These are phyloP conservation scores for Meloidogyne floridensis DNA, from an alignment of 1,140 invertebrate species.

Conservation along the genomic window DNA sequence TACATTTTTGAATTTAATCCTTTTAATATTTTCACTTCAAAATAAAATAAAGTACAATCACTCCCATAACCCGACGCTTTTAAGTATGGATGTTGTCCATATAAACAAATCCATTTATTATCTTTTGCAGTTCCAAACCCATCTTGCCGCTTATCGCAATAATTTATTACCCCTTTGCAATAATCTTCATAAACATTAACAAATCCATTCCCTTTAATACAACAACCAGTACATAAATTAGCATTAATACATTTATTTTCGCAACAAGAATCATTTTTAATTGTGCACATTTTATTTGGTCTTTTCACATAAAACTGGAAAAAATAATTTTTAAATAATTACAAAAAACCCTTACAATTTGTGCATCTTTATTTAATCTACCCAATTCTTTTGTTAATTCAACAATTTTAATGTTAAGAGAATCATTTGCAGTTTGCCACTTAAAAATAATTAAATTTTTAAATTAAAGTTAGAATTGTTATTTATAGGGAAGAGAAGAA, in stretches of 20 bases:
- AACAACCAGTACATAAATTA: neutral
- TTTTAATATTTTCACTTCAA: neutral
- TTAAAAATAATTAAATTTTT: neutral
- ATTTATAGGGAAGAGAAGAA: no score
- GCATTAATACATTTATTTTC: neutral
- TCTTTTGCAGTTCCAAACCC: no score
- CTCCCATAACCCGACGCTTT: neutral
- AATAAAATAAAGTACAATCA: neutral
- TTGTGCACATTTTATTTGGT: neutral
- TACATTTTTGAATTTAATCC: no score
- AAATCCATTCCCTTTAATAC: neutral
- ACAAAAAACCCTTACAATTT: neutral
- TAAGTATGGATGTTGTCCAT: neutral
- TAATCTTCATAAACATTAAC: neutral
- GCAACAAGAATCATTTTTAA: neutral
- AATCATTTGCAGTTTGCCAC: neutral
- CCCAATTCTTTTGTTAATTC: neutral
- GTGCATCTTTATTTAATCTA: neutral
- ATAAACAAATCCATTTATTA: neutral
- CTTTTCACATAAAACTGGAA: neutral
- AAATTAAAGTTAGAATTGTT: no score
- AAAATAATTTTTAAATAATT: neutral
- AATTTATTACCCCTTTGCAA: neutral
- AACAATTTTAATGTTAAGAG: neutral
- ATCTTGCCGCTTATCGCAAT: no score